A percentile compares a stretch with the other conserved stretches of the same genome.
phyloP scores from a whole-genome alignment of 1,140 invertebrate species.

The Caerostris darwini region DNA sequence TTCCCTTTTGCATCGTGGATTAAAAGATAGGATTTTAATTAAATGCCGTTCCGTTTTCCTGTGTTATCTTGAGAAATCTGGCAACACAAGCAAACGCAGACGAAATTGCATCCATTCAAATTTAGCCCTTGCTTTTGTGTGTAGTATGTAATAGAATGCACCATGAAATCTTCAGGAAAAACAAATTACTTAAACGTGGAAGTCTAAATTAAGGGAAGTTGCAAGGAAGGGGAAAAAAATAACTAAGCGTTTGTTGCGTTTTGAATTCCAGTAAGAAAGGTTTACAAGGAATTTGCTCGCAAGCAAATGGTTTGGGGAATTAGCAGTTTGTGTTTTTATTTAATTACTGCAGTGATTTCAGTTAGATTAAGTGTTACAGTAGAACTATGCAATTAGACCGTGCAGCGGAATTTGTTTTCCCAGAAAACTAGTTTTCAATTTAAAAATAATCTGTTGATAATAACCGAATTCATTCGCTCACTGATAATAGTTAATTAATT shows the following conservation, averaged over 20 bases:
- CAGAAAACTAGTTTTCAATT: not conserved
- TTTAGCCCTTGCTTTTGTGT: not conserved
- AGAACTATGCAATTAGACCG: not conserved
- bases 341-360: conserved; percentile 1
- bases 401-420: not conserved
- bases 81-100: conserved; percentile 24
- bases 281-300: not conserved
- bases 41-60: conserved; percentile 45
- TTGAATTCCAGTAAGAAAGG: not conserved
- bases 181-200: conserved; percentile 20
- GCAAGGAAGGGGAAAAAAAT: not conserved
- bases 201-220: conserved; percentile 7
- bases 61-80: conserved; percentile 23
- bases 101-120: conserved; percentile 41
- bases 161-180: conserved; percentile 21
- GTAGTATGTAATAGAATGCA: not conserved
- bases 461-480: not conserved
- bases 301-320: not conserved
- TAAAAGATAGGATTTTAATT: conserved; percentile 72
- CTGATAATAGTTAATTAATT: no score
- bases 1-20: conserved; percentile 22
- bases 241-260: not conserved
- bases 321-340: conserved; percentile 25
- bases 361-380: not conserved
- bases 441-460: not conserved